Conservation (phyloP, 2,888 invertebrate genomes). For the Actias luna region DNA sequence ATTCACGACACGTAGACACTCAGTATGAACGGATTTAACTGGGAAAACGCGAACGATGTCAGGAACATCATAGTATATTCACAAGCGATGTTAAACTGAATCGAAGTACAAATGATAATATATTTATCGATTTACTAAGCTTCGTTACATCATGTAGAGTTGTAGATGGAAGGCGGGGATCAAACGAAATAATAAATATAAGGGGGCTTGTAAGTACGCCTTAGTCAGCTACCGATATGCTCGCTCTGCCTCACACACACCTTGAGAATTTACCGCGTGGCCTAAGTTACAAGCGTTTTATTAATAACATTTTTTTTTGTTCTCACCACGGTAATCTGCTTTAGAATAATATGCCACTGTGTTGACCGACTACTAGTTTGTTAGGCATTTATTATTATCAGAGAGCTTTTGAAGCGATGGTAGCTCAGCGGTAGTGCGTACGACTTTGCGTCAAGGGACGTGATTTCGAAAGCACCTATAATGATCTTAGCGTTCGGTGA, state of each 20-base stretch:
- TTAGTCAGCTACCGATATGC: neutral
- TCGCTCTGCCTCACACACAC: neutral
- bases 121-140: neutral
- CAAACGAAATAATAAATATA: conserved; percentile 11
- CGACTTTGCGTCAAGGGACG: too few species aligned
- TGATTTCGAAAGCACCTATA: too few species aligned
- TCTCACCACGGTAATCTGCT: neutral
- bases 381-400: too few species aligned
- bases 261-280: neutral
- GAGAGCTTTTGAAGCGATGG: too few species aligned
- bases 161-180: conserved; percentile 1
- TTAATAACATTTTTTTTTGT: neutral
- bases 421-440: too few species aligned
- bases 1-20: too few species aligned
- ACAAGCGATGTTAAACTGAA: neutral
- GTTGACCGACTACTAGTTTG: too few species aligned
- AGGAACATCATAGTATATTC: too few species aligned
- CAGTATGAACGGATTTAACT: too few species aligned
- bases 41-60: too few species aligned
- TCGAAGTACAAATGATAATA: neutral
- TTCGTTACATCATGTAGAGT: neutral
- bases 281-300: neutral
- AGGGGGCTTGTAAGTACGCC: conserved; percentile 3
- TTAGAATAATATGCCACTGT: too few species aligned
- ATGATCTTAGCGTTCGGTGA: too few species aligned